Conservation (phyloP, 2,888 invertebrate genomes). For the Hemistola chrysoprasaria region DNA sequence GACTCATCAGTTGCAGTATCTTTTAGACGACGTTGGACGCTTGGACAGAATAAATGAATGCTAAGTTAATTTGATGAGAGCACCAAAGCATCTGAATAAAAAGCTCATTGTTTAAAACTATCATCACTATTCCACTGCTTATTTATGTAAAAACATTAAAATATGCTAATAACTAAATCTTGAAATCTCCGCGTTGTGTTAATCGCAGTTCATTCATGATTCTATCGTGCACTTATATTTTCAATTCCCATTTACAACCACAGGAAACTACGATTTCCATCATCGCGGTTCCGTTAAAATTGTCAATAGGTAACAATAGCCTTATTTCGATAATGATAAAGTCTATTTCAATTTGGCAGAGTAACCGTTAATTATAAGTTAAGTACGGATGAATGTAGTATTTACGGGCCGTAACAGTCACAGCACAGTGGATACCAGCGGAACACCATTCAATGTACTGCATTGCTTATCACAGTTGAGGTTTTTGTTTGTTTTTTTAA, state of each 20-base stretch:
- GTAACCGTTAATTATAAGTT: slow-evolving; percentile 62
- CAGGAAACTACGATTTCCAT: slow-evolving; percentile 71
- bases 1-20: too few species aligned
- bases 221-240: slow-evolving; percentile 31
- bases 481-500: slow-evolving; percentile 66
- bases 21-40: too few species aligned
- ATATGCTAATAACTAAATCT: too few species aligned
- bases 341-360: slow-evolving; percentile 37
- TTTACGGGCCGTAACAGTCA: slow-evolving; percentile 65
- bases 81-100: too few species aligned
- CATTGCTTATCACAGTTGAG: slow-evolving; percentile 52
- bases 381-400: slow-evolving; percentile 54
- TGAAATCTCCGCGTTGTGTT: slow-evolving; percentile 9
- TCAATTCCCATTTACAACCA: slow-evolving; percentile 54
- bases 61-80: too few species aligned
- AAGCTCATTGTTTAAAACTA: too few species aligned
- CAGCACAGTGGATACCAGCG: slow-evolving; percentile 54
- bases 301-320: slow-evolving; percentile 22
- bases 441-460: slow-evolving; percentile 42
- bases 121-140: too few species aligned
- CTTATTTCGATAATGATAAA: slow-evolving; percentile 35
- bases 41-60: too few species aligned
- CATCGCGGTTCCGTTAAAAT: slow-evolving; percentile 47
- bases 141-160: too few species aligned
- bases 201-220: slow-evolving; percentile 43